Base-by-base conservation (phyloP, 1,140 invertebrate genomes). In the Drosophila simulans region DNA sequence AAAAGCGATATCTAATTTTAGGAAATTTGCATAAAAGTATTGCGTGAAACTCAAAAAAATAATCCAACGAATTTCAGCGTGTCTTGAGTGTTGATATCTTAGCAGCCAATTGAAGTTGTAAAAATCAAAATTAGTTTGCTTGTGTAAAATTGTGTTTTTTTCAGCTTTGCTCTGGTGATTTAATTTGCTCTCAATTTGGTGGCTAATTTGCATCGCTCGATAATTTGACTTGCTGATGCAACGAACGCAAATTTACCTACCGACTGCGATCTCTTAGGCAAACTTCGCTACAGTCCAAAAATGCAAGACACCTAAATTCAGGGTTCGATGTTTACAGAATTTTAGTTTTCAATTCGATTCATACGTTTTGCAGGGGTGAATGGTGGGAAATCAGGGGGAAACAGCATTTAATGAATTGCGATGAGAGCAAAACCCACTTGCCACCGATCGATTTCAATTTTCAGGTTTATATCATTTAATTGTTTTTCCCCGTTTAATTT, bases 241-340 rank as follows among this genome's bases (percentile, higher is more conserved):
- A 72, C 58, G 49, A 68, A 77, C 66, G 70, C 66, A 64, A 81
- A 81, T 90, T 89, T 89, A 89, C 85, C 85, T 89, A 89, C 85
- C 85, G 77, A 74, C 80, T 54, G 69, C 77, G 73, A 77, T 68
- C 64, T 65, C 68, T 78, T 77, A 90, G 77, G 70, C 73, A 80
- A 80, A 72, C 57, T 84, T 84, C 77, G 75, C 76, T 66, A 84
- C 59, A 85, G 74, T 90, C 85, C 85, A 72, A 90, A 79, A 81
- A 76, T 60, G 80, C 85, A 69, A 60, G 68, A 89, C 69, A 89
- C 84, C 84, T 89, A 89, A 63, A 84, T 75, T 69, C 77, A 65
- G 60, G 79, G 77, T 77, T 83, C 79, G 83, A 69, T 79, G 71
- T 22, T 75, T 64, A 65, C 62, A 75, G 35, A 75, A 69, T 56